These are phyloP conservation scores for Cairina moschata DNA, from an alignment of 2,113 vertebrate species.

Conservation along the genomic window DNA sequence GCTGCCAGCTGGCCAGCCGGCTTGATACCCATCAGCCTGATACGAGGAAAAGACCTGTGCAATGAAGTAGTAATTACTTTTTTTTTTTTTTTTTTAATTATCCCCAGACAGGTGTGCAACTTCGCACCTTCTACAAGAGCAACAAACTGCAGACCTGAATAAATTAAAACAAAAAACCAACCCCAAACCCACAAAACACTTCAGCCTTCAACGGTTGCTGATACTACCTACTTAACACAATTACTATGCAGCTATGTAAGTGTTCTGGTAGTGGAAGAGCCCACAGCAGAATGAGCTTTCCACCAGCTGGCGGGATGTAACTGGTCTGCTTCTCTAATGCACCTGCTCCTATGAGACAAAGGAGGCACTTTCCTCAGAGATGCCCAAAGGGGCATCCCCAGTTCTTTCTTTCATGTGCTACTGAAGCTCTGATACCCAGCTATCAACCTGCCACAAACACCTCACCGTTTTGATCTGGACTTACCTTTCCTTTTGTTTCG, in stretches of 20 bases:
- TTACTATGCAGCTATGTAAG: fast-evolving
- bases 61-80: background rate
- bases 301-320: background rate
- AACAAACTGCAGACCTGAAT: background rate
- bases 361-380: background rate
- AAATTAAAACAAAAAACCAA: background rate
- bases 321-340: background rate
- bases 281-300: background rate
- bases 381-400: background rate
- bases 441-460: background rate
- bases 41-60: background rate
- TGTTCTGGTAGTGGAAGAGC: background rate
- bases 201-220: background rate
- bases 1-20: background rate
- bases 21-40: background rate
- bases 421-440: background rate
- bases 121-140: background rate
- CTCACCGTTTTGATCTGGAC: background rate
- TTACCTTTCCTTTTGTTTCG: background rate
- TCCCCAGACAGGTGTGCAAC: background rate
- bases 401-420: background rate
- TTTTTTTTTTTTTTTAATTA: background rate
- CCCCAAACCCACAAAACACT: background rate
- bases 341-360: background rate
- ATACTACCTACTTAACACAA: background rate